Evolutionary conservation across 2,113 vertebrate genomes (phyloP), one percentile per base, ranked within the genome.

Genomic region (Talpa occidentalis): DNA sequence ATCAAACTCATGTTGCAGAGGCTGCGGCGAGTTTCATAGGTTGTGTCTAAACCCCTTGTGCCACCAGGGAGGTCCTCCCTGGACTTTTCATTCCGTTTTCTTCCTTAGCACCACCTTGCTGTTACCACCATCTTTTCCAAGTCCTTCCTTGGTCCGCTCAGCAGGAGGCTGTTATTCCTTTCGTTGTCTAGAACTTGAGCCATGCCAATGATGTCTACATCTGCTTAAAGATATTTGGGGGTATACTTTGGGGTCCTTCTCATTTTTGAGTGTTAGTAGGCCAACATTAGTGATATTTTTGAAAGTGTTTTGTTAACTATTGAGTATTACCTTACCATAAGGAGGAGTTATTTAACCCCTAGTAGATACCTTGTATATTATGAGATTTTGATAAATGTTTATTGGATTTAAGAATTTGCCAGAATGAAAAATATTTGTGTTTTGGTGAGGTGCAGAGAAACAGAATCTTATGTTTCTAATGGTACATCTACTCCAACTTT

Each of bases 351-450:
- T 35, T 88, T 81, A 81, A 76, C 81, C 12, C 76, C 49, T 83
- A 19, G 28, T 49, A 52, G 40, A 73, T 70, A 42, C 12, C 14
- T 88, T 89, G 54, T 11, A 78, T 10, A 10, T 89, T 69, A 22
- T 49, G 72, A 76, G 52, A 40, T 69, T 80, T 82, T 82, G n/a
- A 42, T n/a, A 88, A 60, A 22, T 52, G 5, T 42, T 74, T 40
- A 30, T 24, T 76, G 22, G 40, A 69, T 95, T 94, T 94, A 21
- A 52, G 70, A 42, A 69, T 82, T 88, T 92, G 28, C 26, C 17
- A 54, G 62, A 77, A 62, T 62, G 17, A 91, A 95, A 77, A 79
- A 19, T 72, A 42, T 35, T 35, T 79, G 6, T 66, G 24, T n/a
- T n/a, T 69, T 86, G 49, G 49, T 52, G 49, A 52, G 49, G 49